phyloP scores from a whole-genome alignment of 2,888 invertebrate genomes.

The Germaria angustata region DNA sequence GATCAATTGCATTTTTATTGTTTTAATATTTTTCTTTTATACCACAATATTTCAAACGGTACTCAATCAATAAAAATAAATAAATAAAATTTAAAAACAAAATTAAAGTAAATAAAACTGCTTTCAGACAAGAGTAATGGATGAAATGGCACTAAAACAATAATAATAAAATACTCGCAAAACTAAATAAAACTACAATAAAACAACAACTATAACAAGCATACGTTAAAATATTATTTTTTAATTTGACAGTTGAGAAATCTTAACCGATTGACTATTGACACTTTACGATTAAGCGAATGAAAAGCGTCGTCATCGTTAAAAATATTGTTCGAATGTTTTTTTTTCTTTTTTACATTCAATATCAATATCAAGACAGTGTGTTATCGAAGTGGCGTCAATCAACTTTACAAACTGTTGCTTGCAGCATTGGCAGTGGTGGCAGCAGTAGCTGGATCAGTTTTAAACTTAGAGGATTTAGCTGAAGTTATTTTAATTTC shows the following conservation, averaged over 20 bases:
- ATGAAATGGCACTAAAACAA: constrained; percentile 4
- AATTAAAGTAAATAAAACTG: constrained; percentile 28
- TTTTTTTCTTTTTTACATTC: constrained; percentile 22
- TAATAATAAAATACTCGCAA: background rate
- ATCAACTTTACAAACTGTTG: constrained; percentile 64
- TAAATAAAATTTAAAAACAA: constrained; percentile 19
- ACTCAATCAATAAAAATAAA: constrained; percentile 33
- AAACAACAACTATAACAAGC: constrained; percentile 16
- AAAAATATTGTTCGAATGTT: constrained; percentile 48
- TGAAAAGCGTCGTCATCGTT: constrained; percentile 66
- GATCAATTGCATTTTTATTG: constrained; percentile 45
- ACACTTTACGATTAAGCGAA: constrained; percentile 67
- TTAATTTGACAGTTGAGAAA: constrained; percentile 67
- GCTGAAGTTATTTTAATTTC: background rate
- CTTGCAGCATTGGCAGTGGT: constrained; percentile 1
- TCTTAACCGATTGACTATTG: constrained; percentile 67
- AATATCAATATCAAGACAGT: constrained; percentile 66
- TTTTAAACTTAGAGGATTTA: background rate
- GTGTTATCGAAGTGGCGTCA: constrained; percentile 65
- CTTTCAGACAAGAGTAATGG: constrained; percentile 11
- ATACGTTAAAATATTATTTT: constrained; percentile 64
- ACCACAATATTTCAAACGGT: constrained; percentile 38
- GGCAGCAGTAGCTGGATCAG: background rate
- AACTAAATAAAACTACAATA: background rate
- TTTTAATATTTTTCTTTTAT: background rate